Base-by-base conservation (phyloP, 2,797 vertebrate genomes). In the Danio jaintianensis region DNA sequence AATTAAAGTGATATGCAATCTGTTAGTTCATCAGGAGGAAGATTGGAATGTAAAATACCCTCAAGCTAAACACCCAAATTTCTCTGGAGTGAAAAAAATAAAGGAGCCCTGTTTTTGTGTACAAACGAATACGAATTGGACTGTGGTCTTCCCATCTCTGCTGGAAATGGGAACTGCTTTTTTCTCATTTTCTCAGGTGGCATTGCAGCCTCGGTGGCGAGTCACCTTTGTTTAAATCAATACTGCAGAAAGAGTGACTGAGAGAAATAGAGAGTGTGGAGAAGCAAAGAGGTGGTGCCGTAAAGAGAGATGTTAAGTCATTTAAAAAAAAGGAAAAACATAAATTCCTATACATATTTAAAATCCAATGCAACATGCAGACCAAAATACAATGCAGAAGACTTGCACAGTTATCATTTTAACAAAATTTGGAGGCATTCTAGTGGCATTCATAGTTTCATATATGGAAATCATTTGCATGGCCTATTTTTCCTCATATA, bases 171-270 rank as follows among this genome's bases (percentile, higher is more conserved):
- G 58, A 86, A 69, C 62, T 43, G 59, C 42, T 81, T 83, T 84
- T 86, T 85, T 84, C 70, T 88, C 76, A 84, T 87, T 87, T 85
- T 80, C 78, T 75, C 63, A 79, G 82, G 76, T 87, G 81, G 62
- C 76, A 86, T 38, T 78, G 79, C 50, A 47, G 77, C 74, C 72
- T 66, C 45, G 20, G 72, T 84, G 79, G 71, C 83, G 53, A 83
- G 81, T 84, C 84, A 87, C 87, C 86, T 85, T 84, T 80, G 83
- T 82, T 88, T 85, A 87, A 83, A 90, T 90, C 91, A 90, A 85
- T 83, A 86, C 63, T 58, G 55, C 66, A 42, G 56, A 83, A 61
- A 79, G 45, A 56, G 50, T 22, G 66, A 55, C 71, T 48, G 40
- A 82, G 43, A 83, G 68, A 70, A 47, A 52, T 72, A 43, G 20